Base-by-base conservation (phyloP, 2,888 invertebrate species). In the Agonum fuliginosum region DNA sequence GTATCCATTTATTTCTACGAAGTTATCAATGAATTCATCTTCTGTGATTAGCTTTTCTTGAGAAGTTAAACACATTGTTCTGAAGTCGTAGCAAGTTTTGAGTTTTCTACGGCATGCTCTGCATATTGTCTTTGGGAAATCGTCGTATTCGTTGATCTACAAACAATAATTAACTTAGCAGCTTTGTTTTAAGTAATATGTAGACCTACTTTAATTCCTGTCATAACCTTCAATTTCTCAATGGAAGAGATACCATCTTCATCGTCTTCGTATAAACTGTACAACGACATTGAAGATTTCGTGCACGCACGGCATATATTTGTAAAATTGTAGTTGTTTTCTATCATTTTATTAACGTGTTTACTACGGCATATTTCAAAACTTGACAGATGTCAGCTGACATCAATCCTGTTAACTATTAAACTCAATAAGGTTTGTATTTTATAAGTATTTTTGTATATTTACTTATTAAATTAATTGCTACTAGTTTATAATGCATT, bases 101-200 rank as follows among this genome's bases (percentile, higher is more conserved):
- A 67, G 14, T 75, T 67, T 46, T 14, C 14, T 48, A 3, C 37
- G 67, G n/a, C 75, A 75, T 5, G n/a, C 20, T 20, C n/a, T 46
- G 20, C 75, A 75, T 3, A 75, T 48, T 12, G 37, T 48, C 51
- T 67, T 75, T 14, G 75, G 75, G 10, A 67, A 75, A 20, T 20
- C 48, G 46, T 67, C 67, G 14, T 46, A 17, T 1, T 46, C 65
- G 10, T 24, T 30, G 10, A 71, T n/a, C 51, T 71, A n/a, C 8
- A 62, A 62, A 27, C 3, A 30, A 8, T 27, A 27, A 12, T 43
- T 69, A 4, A 30, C 5, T 24, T n/a, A 65, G 2, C 12, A 22
- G 37, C 17, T 70, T 70, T 22, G 20, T 19, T 69, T 41, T 5
- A 37, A 12, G 14, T 22, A 43, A 69, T 3, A 69, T 41, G 19